Evolutionary conservation across 2,797 vertebrate genomes (phyloP).

Genomic region (Phoebastria nigripes): DNA sequence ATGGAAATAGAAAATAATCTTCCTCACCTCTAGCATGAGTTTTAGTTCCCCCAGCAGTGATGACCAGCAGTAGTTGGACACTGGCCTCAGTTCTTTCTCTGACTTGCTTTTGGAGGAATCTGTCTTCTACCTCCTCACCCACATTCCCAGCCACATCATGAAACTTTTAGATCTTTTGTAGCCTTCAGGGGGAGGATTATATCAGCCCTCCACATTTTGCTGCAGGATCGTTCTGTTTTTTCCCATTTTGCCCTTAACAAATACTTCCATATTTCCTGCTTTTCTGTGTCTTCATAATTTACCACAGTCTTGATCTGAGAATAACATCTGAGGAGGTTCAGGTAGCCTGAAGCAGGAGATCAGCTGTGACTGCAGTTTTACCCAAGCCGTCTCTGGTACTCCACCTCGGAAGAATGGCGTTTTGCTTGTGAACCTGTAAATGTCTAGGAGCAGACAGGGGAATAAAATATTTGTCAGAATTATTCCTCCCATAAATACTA

Average conservation of each 20-base stretch:
- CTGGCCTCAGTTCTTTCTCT: background rate
- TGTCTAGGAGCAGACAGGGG: background rate
- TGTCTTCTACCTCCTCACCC: background rate
- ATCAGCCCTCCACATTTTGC: accelerated
- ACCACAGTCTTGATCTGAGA: background rate
- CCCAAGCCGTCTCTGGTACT: background rate
- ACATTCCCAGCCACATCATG: background rate
- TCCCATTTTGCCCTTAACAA: background rate
- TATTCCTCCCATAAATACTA: background rate
- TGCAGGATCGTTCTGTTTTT: background rate
- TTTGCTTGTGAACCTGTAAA: background rate
- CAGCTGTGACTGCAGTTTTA: background rate
- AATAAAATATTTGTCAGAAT: background rate
- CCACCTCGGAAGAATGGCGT: background rate
- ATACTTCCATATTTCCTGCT: background rate
- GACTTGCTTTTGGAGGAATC: too few relatives aligned
- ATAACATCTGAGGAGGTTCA: background rate
- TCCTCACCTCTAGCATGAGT: background rate
- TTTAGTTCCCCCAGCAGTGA: background rate
- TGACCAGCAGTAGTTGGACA: background rate
- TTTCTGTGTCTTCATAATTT: background rate
- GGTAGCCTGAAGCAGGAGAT: background rate
- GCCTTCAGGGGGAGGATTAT: background rate
- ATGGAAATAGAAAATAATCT: background rate
- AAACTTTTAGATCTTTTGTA: background rate